A percentile compares a stretch with the other conserved stretches of the same genome.
Evolutionary conservation across 2,888 invertebrate species (phyloP).

Genomic region (Pristionchus entomophagus): DNA sequence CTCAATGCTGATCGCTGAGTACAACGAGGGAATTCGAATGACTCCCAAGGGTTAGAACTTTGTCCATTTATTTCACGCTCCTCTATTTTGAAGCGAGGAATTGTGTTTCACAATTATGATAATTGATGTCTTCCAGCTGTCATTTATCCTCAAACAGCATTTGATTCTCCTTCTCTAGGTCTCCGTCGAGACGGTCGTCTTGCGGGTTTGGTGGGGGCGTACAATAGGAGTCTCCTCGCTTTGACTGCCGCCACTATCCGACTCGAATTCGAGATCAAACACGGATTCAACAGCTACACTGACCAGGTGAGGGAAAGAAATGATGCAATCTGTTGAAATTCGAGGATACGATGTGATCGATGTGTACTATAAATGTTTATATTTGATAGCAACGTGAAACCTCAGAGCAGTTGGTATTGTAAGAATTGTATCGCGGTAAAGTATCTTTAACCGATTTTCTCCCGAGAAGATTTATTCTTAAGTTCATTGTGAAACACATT

Average conservation of each 20-base stretch:
- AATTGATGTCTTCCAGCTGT: too few relatives aligned
- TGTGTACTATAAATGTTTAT: too few relatives aligned
- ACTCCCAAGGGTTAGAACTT: constrained; percentile 49
- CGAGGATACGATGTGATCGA: too few relatives aligned
- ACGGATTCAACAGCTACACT: constrained; percentile 59
- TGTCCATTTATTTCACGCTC: constrained; percentile 63
- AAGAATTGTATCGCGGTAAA: too few relatives aligned
- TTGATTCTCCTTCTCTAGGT: background rate
- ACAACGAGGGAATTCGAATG: constrained; percentile 69
- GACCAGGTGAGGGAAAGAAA: constrained; percentile 56
- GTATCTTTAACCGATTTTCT: too few relatives aligned
- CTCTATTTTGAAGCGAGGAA: constrained; percentile 51
- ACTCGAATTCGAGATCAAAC: constrained; percentile 70
- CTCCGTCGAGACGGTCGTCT: constrained; percentile 51
- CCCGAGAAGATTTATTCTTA: too few relatives aligned
- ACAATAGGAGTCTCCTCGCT: constrained; percentile 70
- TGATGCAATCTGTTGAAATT: too few relatives aligned
- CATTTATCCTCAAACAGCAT: too few relatives aligned
- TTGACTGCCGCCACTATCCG: constrained; percentile 72
- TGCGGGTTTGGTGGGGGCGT: constrained; percentile 67
- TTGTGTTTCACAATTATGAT: background rate
- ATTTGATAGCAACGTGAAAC: too few relatives aligned
- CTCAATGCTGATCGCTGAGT: constrained; percentile 72
- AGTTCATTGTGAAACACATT: too few relatives aligned
- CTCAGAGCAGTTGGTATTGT: too few relatives aligned